Conservation (phyloP, 1,140 invertebrate species). For the Eurosta solidaginis region DNA sequence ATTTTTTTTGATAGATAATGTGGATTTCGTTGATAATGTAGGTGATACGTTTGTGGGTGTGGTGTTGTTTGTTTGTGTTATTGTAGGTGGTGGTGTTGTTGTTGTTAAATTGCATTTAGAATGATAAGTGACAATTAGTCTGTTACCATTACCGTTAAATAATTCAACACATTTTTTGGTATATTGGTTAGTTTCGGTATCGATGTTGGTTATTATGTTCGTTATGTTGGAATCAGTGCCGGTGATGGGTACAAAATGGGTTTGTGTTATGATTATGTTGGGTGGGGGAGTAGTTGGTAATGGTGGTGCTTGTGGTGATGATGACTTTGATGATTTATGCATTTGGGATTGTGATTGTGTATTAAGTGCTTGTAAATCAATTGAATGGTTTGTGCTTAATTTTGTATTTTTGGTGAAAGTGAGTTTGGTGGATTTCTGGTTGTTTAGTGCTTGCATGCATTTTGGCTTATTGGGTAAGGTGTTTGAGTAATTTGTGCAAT, state of each 20-base stretch:
- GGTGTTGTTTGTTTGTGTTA: conserved; percentile 40
- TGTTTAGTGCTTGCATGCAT: conserved; percentile 13
- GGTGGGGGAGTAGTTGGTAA: conserved; percentile 28
- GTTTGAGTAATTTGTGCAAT: conserved; percentile 6
- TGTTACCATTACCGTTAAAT: conserved; percentile 31
- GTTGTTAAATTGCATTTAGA: conserved; percentile 46
- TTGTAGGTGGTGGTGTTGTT: conserved; percentile 49
- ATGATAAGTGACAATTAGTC: conserved; percentile 59
- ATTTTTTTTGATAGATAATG: conserved; percentile 35
- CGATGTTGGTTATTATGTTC: conserved; percentile 39
- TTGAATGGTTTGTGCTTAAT: background rate
- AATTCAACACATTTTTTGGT: conserved; percentile 39
- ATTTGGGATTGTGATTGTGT: background rate
- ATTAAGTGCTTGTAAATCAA: background rate
- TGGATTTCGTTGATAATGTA: conserved; percentile 40
- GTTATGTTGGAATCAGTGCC: conserved; percentile 59
- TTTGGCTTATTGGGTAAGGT: conserved; percentile 28
- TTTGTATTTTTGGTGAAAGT: background rate
- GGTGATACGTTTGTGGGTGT: conserved; percentile 42
- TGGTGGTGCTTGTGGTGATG: conserved; percentile 27
- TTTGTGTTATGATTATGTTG: conserved; percentile 34
- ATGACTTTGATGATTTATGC: conserved; percentile 23
- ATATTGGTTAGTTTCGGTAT: conserved; percentile 42
- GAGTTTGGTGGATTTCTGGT: background rate
- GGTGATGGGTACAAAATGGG: conserved; percentile 48